Evolutionary conservation across 2,113 vertebrate species (phyloP).

Genomic region (Cromileptes altivelis): DNA sequence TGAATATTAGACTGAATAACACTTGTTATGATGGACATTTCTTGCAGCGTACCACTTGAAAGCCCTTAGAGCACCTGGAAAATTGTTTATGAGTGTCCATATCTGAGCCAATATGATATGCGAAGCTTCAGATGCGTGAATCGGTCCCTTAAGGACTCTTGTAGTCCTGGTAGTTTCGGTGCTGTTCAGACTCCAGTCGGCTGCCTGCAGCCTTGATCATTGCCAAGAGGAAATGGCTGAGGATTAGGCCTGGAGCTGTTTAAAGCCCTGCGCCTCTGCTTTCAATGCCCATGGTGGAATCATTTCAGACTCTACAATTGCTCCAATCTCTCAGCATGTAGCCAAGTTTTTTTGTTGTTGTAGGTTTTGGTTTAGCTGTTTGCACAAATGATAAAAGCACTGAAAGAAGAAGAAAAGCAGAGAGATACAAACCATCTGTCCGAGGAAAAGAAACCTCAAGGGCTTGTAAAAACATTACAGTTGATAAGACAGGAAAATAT

Average conservation of each 20-base stretch:
- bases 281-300: constrained; percentile 55
- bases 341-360: neutral
- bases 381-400: constrained; percentile 47
- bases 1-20: neutral
- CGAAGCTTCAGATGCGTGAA: constrained; percentile 33
- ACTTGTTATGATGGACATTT: constrained; percentile 12
- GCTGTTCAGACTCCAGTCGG: constrained; percentile 45
- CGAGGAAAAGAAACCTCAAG: constrained; percentile 21
- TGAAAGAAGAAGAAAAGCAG: constrained; percentile 27
- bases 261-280: constrained; percentile 67
- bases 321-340: constrained; percentile 47
- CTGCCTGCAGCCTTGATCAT: constrained; percentile 61
- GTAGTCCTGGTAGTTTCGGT: constrained; percentile 28
- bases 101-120: constrained; percentile 30
- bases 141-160: constrained; percentile 33
- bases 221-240: constrained; percentile 79
- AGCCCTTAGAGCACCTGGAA: constrained; percentile 41
- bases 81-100: constrained; percentile 21
- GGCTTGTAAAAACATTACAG: constrained; percentile 13
- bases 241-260: constrained; percentile 76
- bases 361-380: constrained; percentile 45
- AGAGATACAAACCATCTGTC: constrained; percentile 41
- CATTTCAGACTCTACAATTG: constrained; percentile 54
- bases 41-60: neutral
- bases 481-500: constrained; percentile 23